Conservation (phyloP, 1,140 invertebrate genomes). For the Ostrea edulis region DNA sequence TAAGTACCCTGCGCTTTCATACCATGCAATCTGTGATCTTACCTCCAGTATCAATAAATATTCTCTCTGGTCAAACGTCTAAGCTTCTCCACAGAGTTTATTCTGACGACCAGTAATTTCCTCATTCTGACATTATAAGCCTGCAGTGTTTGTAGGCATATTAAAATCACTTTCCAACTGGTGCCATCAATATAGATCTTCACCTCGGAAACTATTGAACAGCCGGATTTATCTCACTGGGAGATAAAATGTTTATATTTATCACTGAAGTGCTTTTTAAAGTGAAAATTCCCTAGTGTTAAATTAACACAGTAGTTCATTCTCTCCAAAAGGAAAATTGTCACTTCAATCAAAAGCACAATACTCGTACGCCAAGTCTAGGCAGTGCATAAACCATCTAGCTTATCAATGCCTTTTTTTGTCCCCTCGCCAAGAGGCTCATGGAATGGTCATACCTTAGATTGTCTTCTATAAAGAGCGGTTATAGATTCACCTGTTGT, state of each 20-base stretch:
- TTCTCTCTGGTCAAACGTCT: neutral
- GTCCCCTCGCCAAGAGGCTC: constrained; percentile 23
- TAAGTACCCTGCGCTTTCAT: too few species aligned
- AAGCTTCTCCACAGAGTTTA: neutral
- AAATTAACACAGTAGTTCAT: constrained; percentile 26
- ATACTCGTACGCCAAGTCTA: neutral
- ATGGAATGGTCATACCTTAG: constrained; percentile 23
- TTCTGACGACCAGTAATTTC: neutral
- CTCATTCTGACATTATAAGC: neutral
- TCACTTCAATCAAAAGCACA: constrained; percentile 33
- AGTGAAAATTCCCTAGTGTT: constrained; percentile 23
- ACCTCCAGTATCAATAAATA: neutral
- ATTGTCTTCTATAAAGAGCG: neutral
- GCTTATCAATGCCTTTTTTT: constrained; percentile 22
- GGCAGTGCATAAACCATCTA: neutral
- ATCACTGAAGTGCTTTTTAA: constrained; percentile 18
- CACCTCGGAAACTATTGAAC: neutral
- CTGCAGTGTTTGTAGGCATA: neutral
- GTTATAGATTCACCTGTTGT: neutral
- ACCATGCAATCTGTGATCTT: neutral
- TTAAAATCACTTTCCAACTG: neutral
- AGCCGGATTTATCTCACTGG: neutral
- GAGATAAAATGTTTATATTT: constrained; percentile 21
- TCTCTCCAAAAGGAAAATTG: constrained; percentile 25
- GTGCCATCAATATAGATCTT: neutral